phyloP scores from a whole-genome alignment of 2,888 invertebrate species.

The Rugalucina vietnamica region DNA sequence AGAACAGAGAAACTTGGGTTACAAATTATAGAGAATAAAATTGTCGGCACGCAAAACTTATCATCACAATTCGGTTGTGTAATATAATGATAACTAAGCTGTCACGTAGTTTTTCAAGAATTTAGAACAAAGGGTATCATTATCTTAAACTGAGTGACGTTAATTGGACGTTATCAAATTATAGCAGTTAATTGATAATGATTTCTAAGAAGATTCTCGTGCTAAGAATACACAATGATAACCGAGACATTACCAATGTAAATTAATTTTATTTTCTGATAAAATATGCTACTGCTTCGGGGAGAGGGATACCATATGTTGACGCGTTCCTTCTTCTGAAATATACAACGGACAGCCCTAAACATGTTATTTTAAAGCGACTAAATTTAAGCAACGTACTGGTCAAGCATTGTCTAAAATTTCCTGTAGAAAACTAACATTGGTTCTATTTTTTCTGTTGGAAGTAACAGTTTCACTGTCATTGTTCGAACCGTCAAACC shows the following conservation, averaged over 20 bases:
- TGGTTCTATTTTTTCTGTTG: too few species aligned
- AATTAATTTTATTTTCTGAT: constrained; percentile 17
- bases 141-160: constrained; percentile 2
- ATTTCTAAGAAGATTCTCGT: neutral
- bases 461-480: too few species aligned
- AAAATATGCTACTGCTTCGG: neutral
- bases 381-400: too few species aligned
- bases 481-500: too few species aligned
- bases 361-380: too few species aligned
- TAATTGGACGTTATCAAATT: constrained; percentile 13
- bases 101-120: constrained; percentile 2
- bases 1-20: neutral
- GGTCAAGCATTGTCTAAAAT: too few species aligned
- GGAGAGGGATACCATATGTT: neutral
- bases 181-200: constrained; percentile 2
- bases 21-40: constrained; percentile 1
- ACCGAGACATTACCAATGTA: constrained; percentile 5
- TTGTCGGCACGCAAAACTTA: constrained; percentile 11
- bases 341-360: too few species aligned
- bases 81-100: neutral
- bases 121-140: constrained; percentile 14
- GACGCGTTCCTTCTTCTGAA: neutral
- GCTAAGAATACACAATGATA: constrained; percentile 12
- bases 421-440: too few species aligned
- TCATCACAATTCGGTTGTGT: constrained; percentile 7